Conservation (phyloP, 2,113 vertebrate species). For the Lutjanus erythropterus region DNA sequence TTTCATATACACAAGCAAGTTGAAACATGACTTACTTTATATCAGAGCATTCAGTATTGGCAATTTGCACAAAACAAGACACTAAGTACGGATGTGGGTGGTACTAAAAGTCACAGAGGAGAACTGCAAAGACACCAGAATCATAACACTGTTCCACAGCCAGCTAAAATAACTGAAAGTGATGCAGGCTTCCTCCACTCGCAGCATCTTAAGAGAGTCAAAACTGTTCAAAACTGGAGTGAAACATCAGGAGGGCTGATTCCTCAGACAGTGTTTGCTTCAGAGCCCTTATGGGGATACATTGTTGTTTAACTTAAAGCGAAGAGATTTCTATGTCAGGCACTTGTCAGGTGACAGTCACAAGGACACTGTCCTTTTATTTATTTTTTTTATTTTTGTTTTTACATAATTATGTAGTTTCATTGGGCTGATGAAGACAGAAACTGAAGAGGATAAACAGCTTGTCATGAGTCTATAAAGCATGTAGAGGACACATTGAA, state of each 20-base stretch:
- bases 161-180: constrained; percentile 16
- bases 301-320: constrained; percentile 22
- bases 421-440: neutral
- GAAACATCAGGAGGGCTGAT: constrained; percentile 27
- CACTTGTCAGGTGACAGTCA: constrained; percentile 27
- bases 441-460: neutral
- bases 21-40: constrained; percentile 4
- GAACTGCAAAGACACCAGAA: constrained; percentile 19
- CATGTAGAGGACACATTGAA: neutral
- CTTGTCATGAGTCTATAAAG: neutral
- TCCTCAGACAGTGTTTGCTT: constrained; percentile 25
- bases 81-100: constrained; percentile 4
- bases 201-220: constrained; percentile 8
- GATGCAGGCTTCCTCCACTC: neutral
- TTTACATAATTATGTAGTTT: neutral
- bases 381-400: no score
- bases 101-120: constrained; percentile 14
- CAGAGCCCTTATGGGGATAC: constrained; percentile 37
- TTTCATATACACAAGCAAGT: constrained; percentile 2
- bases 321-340: constrained; percentile 26
- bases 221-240: constrained; percentile 24
- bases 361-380: constrained; percentile 3
- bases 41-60: neutral
- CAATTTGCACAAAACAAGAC: constrained; percentile 7
- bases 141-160: constrained; percentile 3